phyloP scores from a whole-genome alignment of 2,113 vertebrate genomes.

The Psophia crepitans region DNA sequence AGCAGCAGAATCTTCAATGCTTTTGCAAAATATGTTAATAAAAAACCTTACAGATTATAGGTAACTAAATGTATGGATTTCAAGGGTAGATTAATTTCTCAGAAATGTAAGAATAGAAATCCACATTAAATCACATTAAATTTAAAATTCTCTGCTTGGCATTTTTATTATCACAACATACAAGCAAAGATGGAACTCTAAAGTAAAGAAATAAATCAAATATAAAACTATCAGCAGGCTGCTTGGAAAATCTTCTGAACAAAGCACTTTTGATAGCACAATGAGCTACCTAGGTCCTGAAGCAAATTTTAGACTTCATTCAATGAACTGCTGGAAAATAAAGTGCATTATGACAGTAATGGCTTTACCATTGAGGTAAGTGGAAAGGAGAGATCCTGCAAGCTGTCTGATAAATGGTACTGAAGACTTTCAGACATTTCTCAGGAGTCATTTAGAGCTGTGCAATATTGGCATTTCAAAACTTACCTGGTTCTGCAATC shows the following conservation, averaged over 20 bases:
- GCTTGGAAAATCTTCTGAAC: conserved; percentile 5
- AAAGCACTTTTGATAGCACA: conserved; percentile 24
- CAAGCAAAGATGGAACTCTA: conserved; percentile 3
- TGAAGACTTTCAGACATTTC: neutral
- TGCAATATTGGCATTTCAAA: neutral
- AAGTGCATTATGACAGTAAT: neutral
- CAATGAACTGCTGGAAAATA: neutral
- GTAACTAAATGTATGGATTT: neutral
- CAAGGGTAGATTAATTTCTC: neutral
- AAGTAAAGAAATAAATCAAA: conserved; percentile 50
- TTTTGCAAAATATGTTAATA: conserved; percentile 27
- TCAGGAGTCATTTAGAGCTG: neutral
- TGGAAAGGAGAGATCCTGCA: neutral
- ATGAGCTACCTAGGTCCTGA: neutral
- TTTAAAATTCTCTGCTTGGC: neutral
- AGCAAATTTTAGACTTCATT: conserved; percentile 22
- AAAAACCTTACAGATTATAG: conserved; percentile 25
- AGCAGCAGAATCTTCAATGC: conserved; percentile 21
- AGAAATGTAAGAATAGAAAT: conserved; percentile 7
- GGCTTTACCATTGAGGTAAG: neutral
- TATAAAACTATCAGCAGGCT: conserved; percentile 23
- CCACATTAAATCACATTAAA: conserved; percentile 15
- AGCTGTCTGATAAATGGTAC: neutral
- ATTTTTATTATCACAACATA: conserved; percentile 44
- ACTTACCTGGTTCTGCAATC: neutral